These are phyloP conservation scores for Hyla sarda DNA, from an alignment of 2,113 vertebrate genomes.

Conservation along the genomic window DNA sequence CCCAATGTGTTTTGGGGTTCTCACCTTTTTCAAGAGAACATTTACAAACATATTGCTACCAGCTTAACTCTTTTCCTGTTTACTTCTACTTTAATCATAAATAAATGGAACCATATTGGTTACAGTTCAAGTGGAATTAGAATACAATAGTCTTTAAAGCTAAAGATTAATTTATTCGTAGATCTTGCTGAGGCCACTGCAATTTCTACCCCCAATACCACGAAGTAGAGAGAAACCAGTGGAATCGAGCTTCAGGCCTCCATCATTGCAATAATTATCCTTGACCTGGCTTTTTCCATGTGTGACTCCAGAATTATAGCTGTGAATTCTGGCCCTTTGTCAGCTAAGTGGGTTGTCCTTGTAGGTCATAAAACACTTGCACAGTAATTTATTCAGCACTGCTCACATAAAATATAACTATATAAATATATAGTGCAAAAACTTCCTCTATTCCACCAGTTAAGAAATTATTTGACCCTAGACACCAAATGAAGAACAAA, in stretches of 20 bases:
- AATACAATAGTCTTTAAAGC: no score
- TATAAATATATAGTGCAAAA: no score
- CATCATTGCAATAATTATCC: not conserved
- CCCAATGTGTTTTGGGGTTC: no score
- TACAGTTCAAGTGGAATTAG: no score
- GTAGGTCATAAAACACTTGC: not conserved
- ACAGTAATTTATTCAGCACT: not conserved
- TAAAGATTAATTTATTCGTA: no score
- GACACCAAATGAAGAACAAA: not conserved
- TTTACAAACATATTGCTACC: no score
- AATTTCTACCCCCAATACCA: not conserved
- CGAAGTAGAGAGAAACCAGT: not conserved
- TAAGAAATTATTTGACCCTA: not conserved
- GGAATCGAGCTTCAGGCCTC: not conserved
- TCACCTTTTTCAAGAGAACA: no score
- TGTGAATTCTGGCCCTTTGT: constrained; percentile 5
- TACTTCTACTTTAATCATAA: no score
- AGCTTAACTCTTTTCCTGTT: no score
- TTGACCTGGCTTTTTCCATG: not conserved
- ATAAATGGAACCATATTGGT: no score
- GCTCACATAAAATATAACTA: not conserved
- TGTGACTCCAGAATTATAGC: not conserved
- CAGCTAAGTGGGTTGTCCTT: not conserved
- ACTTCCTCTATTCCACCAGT: not conserved
- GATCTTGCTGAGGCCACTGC: not conserved